These are phyloP conservation scores for Podilymbus podiceps DNA, from an alignment of 2,113 vertebrate species.

Conservation along the genomic window DNA sequence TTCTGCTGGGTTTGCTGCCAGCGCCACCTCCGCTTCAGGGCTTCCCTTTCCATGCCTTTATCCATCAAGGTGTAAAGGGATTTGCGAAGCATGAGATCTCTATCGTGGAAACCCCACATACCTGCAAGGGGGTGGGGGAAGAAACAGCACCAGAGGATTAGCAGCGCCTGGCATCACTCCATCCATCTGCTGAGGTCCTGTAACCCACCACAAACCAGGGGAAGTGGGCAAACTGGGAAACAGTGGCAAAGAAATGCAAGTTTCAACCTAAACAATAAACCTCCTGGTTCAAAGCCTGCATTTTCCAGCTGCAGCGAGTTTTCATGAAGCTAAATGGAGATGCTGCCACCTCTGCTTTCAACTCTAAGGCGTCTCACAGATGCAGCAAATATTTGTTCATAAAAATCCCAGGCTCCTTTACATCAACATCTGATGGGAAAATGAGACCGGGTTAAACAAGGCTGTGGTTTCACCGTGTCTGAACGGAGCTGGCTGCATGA, in stretches of 20 bases:
- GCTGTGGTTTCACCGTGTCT: fast-evolving
- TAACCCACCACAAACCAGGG: fast-evolving
- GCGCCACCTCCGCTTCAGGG: conserved; percentile 89
- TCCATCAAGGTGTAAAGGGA: conserved; percentile 91
- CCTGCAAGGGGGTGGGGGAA: conserved; percentile 65
- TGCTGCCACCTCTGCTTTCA: not conserved
- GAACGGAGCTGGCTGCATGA: not conserved
- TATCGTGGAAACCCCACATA: conserved; percentile 98
- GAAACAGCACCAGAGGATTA: not conserved
- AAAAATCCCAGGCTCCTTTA: not conserved
- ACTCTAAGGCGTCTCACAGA: not conserved
- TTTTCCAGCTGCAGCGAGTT: fast-evolving
- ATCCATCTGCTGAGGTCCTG: fast-evolving
- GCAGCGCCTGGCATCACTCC: not conserved
- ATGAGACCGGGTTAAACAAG: fast-evolving
- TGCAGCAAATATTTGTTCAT: fast-evolving
- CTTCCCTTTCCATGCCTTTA: conserved; percentile 87
- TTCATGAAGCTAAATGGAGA: fast-evolving
- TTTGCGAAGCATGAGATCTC: conserved; percentile 92
- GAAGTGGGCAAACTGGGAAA: fast-evolving
- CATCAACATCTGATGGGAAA: fast-evolving
- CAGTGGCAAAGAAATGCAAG: not conserved
- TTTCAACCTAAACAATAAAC: fast-evolving
- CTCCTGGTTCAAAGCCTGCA: not conserved
- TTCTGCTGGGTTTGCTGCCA: conserved; percentile 98